Evolutionary conservation across 2,113 vertebrate genomes (phyloP).

Genomic region (Ailurus styani): DNA sequence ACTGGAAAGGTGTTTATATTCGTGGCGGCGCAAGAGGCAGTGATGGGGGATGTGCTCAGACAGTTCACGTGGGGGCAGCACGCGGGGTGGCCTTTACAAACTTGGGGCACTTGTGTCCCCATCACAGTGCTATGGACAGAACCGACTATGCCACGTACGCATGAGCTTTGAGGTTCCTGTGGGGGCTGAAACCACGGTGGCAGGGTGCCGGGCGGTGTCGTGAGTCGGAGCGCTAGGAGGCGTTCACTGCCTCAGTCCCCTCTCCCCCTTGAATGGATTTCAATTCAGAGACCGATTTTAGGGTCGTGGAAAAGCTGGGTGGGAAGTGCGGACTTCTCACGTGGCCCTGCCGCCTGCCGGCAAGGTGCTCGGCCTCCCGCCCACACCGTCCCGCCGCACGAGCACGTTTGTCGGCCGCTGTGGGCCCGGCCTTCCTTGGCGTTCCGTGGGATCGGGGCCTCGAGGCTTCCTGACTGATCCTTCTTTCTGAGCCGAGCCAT

Average conservation of each 20-base stretch:
- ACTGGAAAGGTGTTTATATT: too few species aligned
- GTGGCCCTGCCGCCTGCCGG: neutral
- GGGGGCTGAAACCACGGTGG: rapidly evolving
- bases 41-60: too few species aligned
- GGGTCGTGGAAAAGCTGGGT: neutral
- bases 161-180: neutral
- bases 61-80: rapidly evolving
- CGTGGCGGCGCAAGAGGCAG: neutral
- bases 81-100: too few species aligned
- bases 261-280: neutral
- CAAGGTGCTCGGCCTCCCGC: too few species aligned
- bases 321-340: neutral
- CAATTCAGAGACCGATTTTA: neutral
- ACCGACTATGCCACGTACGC: too few species aligned
- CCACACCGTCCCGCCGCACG: too few species aligned
- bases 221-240: neutral
- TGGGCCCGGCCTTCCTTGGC: too few species aligned
- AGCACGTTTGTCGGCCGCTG: too few species aligned
- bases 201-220: rapidly evolving
- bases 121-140: neutral
- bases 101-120: too few species aligned
- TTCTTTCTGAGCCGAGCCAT: neutral
- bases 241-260: neutral
- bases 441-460: too few species aligned
- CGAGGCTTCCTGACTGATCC: too few species aligned